phyloP scores from a whole-genome alignment of 2,888 invertebrate genomes.

The Oligia fasciuncula region DNA sequence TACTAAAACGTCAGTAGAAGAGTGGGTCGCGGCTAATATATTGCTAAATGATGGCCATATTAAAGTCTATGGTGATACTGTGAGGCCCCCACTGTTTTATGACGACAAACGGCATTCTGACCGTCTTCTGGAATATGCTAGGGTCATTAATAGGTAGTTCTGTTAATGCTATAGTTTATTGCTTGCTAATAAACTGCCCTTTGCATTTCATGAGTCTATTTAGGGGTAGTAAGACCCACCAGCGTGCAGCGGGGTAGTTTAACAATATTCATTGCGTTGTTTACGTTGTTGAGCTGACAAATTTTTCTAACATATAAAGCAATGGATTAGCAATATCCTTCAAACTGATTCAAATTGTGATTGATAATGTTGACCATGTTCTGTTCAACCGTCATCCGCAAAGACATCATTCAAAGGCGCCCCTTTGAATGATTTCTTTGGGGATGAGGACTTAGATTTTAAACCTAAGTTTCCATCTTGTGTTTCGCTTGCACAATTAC shows the following conservation, averaged over 20 bases:
- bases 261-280: no score
- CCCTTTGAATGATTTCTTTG: no score
- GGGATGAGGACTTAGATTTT: no score
- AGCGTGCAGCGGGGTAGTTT: no score
- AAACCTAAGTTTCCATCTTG: background rate
- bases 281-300: no score
- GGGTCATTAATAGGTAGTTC: constrained; percentile 26
- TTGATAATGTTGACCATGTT: no score
- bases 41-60: constrained; percentile 58
- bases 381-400: no score
- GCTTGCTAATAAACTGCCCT: background rate
- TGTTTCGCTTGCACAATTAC: background rate
- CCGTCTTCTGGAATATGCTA: constrained; percentile 26
- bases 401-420: background rate
- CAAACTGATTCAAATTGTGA: no score
- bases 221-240: background rate
- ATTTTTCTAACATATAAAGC: no score
- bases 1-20: constrained; percentile 34
- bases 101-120: constrained; percentile 39
- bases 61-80: constrained; percentile 39
- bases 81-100: constrained; percentile 64
- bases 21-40: constrained; percentile 39
- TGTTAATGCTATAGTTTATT: constrained; percentile 12
- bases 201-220: background rate
- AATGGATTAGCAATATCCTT: no score